A percentile compares a stretch with the other conserved stretches of the same genome.
phyloP scores from a whole-genome alignment of 2,113 vertebrate species.

The Colius striatus region DNA sequence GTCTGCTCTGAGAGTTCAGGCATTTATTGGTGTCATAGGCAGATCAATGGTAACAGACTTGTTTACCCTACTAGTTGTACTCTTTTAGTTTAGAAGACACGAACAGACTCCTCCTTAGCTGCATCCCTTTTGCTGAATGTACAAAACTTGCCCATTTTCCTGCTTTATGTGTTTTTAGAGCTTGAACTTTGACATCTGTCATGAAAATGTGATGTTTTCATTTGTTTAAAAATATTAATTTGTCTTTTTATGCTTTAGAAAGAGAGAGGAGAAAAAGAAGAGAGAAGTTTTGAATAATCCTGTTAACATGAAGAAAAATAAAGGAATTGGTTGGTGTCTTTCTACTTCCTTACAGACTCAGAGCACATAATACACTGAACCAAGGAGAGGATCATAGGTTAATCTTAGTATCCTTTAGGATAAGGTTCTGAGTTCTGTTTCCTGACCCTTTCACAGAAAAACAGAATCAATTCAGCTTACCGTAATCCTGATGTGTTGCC shows the following conservation, averaged over 20 bases:
- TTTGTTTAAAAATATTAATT: neutral
- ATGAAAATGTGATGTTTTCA: neutral
- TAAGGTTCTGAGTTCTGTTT: neutral
- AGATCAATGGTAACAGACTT: too few relatives aligned
- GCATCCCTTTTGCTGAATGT: too few relatives aligned
- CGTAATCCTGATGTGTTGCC: too few relatives aligned
- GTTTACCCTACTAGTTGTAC: too few relatives aligned
- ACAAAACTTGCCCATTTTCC: neutral
- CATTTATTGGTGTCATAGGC: too few relatives aligned
- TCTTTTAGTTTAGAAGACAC: too few relatives aligned
- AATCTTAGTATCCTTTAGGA: fast-evolving
- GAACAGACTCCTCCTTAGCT: too few relatives aligned
- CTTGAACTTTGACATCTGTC: neutral
- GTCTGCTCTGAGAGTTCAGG: too few relatives aligned
- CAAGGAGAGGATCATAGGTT: neutral
- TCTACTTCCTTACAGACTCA: neutral
- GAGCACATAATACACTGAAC: neutral
- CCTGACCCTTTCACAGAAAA: neutral
- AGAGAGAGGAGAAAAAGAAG: slow-evolving; percentile 94
- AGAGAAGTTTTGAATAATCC: slow-evolving; percentile 94
- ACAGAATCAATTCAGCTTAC: neutral
- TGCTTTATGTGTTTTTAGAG: neutral
- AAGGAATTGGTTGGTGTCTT: slow-evolving; percentile 86
- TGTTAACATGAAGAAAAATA: slow-evolving; percentile 98
- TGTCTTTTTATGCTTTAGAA: slow-evolving; percentile 74